These are phyloP conservation scores for Aplysia californica DNA, from an alignment of 1,140 invertebrate species.

Conservation along the genomic window DNA sequence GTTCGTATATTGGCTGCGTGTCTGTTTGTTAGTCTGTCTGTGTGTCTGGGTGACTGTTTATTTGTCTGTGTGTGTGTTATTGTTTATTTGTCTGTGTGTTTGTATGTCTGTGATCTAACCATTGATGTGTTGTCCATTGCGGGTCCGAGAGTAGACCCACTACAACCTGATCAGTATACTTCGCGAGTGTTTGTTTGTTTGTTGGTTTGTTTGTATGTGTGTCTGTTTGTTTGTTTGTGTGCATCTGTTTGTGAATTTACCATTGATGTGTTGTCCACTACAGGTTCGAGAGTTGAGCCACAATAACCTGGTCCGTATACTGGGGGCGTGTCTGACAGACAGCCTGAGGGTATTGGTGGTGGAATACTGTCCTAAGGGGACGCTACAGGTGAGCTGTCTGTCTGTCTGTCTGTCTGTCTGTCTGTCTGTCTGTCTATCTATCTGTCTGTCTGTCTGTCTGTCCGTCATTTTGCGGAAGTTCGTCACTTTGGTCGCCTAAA, in stretches of 20 bases:
- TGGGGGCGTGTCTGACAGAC: background rate
- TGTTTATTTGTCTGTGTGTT: too few species aligned
- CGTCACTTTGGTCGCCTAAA: background rate
- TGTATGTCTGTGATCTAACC: too few species aligned
- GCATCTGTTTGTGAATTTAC: background rate
- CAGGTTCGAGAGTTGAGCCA: background rate
- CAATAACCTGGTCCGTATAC: background rate
- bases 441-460: constrained; percentile 1
- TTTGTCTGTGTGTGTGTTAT: too few species aligned
- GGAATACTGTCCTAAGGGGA: background rate
- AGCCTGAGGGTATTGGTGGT: background rate
- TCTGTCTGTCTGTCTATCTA: background rate
- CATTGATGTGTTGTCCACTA: background rate
- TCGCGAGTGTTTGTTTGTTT: too few species aligned
- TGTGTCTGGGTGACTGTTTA: too few species aligned
- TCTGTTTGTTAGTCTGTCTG: too few species aligned
- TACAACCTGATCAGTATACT: too few species aligned
- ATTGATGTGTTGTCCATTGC: too few species aligned
- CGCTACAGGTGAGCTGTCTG: background rate
- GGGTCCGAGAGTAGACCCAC: too few species aligned
- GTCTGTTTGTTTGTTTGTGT: too few species aligned
- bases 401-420: background rate
- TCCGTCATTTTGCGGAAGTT: background rate
- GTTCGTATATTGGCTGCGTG: too few species aligned
- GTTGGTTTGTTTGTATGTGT: too few species aligned